Conservation (phyloP, 2,888 invertebrate species). For the Parapristionchus giblindavisi region DNA sequence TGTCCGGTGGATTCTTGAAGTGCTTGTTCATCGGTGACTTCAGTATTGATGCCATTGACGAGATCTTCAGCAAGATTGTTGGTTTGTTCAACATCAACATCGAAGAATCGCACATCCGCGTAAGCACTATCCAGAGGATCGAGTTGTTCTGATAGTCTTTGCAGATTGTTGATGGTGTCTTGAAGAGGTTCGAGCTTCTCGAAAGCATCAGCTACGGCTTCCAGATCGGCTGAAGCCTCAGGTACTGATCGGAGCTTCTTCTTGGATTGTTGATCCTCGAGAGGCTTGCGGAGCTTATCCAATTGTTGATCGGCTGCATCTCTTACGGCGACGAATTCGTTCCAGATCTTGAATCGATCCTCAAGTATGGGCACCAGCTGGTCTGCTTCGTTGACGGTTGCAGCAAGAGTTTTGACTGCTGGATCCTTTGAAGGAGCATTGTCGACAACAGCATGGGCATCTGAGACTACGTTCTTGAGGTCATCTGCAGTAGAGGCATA, state of each 20-base stretch:
- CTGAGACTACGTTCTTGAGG: conserved; percentile 41
- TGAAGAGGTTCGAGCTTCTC: conserved; percentile 43
- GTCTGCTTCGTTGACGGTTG: conserved; percentile 46
- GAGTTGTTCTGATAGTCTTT: conserved; percentile 40
- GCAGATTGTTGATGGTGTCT: conserved; percentile 46
- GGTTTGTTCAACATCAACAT: conserved; percentile 58
- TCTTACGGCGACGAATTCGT: conserved; percentile 52
- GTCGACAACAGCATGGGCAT: conserved; percentile 36
- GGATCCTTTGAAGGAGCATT: conserved; percentile 40
- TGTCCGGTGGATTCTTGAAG: conserved; percentile 49
- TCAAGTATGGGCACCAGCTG: conserved; percentile 48
- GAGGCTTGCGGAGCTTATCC: conserved; percentile 41
- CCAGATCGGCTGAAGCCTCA: conserved; percentile 6
- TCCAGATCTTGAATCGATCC: conserved; percentile 48
- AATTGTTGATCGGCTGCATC: conserved; percentile 52
- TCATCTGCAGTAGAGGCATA: conserved; percentile 13
- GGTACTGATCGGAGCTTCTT: conserved; percentile 17
- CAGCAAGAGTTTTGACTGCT: conserved; percentile 42
- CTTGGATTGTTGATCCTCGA: conserved; percentile 25
- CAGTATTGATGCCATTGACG: conserved; percentile 45
- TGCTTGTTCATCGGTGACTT: conserved; percentile 50
- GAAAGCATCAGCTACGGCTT: neutral
- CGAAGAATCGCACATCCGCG: conserved; percentile 60
- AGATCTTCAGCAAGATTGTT: conserved; percentile 54
- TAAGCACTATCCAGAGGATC: conserved; percentile 54